Evolutionary conservation across 2,113 vertebrate genomes (phyloP), one percentile per base, ranked within the genome.

Genomic region (Oryzias curvinotus): DNA sequence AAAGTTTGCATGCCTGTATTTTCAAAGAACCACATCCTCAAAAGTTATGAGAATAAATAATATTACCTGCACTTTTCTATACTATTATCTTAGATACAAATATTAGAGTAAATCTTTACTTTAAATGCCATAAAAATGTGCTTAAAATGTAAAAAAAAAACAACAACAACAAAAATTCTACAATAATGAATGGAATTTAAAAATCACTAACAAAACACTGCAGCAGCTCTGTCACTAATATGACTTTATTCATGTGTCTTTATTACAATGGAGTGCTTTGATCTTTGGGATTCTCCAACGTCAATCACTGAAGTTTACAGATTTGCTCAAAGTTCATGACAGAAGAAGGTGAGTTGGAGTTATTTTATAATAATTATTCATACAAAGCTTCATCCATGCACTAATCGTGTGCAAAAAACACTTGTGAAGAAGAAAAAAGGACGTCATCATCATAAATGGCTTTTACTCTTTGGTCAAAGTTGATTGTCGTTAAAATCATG

Each of bases 401-500:
- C n/a, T 48, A 48, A 48, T 18, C n/a, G n/a, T n/a, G n/a, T 48
- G 12, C 7, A 48, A 10, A 21, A 41, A 10, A 48, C n/a, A 52
- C 14, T 45, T 18, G 15, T 72, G 17, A 66, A 79, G 65, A 48
- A 50, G 61, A 64, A 81, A 62, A 68, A 57, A 80, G 68, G 8
- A 10, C 36, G 12, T 12, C 21, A 23, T 23, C 68, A 21, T 18
- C 64, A 58, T 56, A 71, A 71, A 87, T 85, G 81, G n/a, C 54
- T 85, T 88, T 89, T 86, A 85, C 80, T 87, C 71, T 78, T 86
- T 83, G 81, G 75, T 87, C 75, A 82, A 19, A 59, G 43, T 42
- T 78, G 82, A 82, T 86, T 83, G 82, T 82, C 77, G 71, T 36
- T 72, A 72, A 75, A n/a, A 43, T 82, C 86, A 90, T 90, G 86